Conservation (phyloP, 2,888 invertebrate species). For the Brachypterus glaber region DNA sequence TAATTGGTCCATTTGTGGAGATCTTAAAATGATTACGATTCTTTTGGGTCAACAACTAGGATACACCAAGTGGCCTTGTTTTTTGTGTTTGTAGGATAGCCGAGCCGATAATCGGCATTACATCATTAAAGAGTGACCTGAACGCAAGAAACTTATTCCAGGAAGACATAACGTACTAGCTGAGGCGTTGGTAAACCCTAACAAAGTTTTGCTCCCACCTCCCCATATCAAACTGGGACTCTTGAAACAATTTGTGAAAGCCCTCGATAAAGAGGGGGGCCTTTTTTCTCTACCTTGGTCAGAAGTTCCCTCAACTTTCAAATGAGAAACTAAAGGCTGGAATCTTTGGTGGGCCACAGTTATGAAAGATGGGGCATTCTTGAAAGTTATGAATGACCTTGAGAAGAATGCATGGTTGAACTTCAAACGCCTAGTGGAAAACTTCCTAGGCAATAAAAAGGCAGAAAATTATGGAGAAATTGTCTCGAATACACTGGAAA, state of each 20-base stretch:
- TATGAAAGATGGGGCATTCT: not conserved
- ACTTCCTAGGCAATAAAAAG: not conserved
- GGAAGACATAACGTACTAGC: too few species aligned
- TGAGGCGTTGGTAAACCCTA: too few species aligned
- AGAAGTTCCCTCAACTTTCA: not conserved
- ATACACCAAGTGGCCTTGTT: not conserved
- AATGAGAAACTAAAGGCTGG: too few species aligned
- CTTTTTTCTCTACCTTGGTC: not conserved
- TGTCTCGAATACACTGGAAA: too few species aligned
- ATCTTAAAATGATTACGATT: not conserved
- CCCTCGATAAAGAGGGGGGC: not conserved
- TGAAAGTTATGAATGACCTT: too few species aligned
- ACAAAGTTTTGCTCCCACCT: conserved; percentile 1
- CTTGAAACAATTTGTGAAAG: conserved; percentile 2
- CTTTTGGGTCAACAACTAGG: not conserved
- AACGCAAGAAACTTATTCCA: too few species aligned
- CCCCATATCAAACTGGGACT: conserved; percentile 2
- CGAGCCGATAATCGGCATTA: too few species aligned
- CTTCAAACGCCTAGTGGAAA: too few species aligned
- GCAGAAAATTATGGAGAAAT: not conserved
- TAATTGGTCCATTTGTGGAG: too few species aligned
- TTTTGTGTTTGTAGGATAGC: too few species aligned
- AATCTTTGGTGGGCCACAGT: conserved; percentile 1
- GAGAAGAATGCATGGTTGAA: too few species aligned
- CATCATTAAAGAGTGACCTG: too few species aligned